phyloP scores from a whole-genome alignment of 2,113 vertebrate species.

The Equus quagga region DNA sequence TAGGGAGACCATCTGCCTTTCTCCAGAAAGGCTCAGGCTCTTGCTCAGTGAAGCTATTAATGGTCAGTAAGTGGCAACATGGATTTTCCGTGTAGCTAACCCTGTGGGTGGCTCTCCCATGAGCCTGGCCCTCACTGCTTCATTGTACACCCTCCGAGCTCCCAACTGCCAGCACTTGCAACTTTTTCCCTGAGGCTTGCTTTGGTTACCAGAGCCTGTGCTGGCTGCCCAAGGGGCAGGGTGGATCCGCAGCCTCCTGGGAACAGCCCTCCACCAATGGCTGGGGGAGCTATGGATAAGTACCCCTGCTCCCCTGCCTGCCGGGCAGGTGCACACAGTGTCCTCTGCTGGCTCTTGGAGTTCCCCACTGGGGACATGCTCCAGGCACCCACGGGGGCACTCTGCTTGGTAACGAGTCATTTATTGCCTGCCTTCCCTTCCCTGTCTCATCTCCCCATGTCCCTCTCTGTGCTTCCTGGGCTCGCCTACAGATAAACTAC shows the following conservation, averaged over 20 bases:
- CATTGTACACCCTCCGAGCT: fast-evolving
- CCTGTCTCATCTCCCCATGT: not conserved
- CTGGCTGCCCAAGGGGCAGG: not conserved
- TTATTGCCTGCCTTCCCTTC: not conserved
- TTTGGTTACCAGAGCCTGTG: too few species aligned
- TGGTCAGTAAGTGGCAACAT: not conserved
- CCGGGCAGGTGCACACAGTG: fast-evolving
- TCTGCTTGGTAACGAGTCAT: not conserved
- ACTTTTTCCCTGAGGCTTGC: not conserved
- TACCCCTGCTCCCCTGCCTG: not conserved
- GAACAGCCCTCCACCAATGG: not conserved
- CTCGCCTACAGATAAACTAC: not conserved
- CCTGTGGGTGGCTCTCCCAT: too few species aligned
- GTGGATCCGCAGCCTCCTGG: not conserved
- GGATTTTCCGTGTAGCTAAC: not conserved
- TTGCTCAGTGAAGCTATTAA: not conserved
- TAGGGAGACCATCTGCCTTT: not conserved
- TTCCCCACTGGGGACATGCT: not conserved
- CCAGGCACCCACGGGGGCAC: too few species aligned
- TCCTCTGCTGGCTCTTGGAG: not conserved
- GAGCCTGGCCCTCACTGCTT: not conserved
- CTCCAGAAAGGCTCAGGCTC: not conserved
- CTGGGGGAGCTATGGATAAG: not conserved
- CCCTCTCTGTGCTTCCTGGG: not conserved
- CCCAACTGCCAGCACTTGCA: not conserved